These are phyloP conservation scores for Styela plicata DNA, from an alignment of 23 tunicate genomes.

Conservation along the genomic window DNA sequence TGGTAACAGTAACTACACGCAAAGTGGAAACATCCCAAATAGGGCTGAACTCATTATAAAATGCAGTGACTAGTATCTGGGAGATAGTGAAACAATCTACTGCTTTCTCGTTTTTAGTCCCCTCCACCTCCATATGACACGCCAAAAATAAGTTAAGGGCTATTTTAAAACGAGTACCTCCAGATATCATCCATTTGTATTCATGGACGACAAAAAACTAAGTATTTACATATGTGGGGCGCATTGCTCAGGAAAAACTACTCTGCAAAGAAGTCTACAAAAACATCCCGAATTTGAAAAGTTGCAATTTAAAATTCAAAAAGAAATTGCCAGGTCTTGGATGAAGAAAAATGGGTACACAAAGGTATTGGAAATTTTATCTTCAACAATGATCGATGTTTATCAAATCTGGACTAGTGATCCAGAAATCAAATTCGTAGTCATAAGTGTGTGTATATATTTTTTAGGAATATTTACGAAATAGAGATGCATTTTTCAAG, in stretches of 20 bases:
- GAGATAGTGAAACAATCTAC: too few relatives aligned
- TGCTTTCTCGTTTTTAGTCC: too few relatives aligned
- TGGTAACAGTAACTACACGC: too few relatives aligned
- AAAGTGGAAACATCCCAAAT: too few relatives aligned
- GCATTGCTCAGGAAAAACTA: conserved; percentile 14
- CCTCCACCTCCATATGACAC: too few relatives aligned
- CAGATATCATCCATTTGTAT: too few relatives aligned
- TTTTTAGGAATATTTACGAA: background rate
- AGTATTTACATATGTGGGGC: conserved; percentile 27
- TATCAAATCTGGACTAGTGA: background rate
- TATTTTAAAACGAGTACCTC: too few relatives aligned
- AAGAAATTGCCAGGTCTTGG: conserved; percentile 5
- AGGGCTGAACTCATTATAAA: too few relatives aligned
- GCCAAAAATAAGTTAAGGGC: too few relatives aligned
- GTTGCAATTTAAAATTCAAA: background rate
- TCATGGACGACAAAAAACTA: background rate
- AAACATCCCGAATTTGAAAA: background rate
- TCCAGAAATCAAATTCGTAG: too few relatives aligned
- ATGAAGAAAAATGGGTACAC: conserved; percentile 1
- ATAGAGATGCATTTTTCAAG: background rate
- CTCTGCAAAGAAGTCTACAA: background rate
- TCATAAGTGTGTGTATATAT: too few relatives aligned
- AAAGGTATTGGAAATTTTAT: background rate
- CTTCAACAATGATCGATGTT: background rate
- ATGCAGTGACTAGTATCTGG: too few relatives aligned